Evolutionary conservation across 2,113 vertebrate species (phyloP).

Genomic region (Cavia porcellus): DNA sequence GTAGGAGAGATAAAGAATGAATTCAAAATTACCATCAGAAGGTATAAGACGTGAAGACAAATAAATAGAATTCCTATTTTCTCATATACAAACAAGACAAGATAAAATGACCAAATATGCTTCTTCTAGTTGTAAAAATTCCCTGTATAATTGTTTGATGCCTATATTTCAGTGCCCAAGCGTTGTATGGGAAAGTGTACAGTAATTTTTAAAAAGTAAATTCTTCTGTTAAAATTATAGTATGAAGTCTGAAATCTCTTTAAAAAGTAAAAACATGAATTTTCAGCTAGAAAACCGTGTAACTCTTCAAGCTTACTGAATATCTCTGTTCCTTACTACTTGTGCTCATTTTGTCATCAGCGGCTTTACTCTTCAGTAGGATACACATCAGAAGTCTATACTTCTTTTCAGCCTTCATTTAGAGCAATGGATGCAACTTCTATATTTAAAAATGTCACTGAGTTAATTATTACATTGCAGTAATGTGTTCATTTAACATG

Average conservation of each 20-base stretch:
- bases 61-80: not conserved
- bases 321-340: not conserved
- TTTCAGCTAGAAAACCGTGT: not conserved
- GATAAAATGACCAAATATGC: not conserved
- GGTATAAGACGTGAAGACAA: not conserved
- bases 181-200: not conserved
- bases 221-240: conserved; percentile 22
- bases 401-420: conserved; percentile 11
- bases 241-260: not conserved
- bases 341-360: not conserved
- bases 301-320: not conserved
- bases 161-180: not conserved
- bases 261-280: not conserved
- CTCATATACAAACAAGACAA: not conserved
- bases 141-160: not conserved
- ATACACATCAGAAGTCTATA: not conserved
- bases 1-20: not conserved
- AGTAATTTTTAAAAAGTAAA: not conserved
- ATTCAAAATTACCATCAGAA: not conserved
- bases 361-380: not conserved
- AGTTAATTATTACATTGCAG: conserved; percentile 31
- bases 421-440: not conserved
- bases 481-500: not conserved
- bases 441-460: not conserved
- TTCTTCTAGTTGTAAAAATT: conserved; percentile 39